Evolutionary conservation across 2,888 invertebrate genomes (phyloP).

Genomic region (Andrena flavipes): DNA sequence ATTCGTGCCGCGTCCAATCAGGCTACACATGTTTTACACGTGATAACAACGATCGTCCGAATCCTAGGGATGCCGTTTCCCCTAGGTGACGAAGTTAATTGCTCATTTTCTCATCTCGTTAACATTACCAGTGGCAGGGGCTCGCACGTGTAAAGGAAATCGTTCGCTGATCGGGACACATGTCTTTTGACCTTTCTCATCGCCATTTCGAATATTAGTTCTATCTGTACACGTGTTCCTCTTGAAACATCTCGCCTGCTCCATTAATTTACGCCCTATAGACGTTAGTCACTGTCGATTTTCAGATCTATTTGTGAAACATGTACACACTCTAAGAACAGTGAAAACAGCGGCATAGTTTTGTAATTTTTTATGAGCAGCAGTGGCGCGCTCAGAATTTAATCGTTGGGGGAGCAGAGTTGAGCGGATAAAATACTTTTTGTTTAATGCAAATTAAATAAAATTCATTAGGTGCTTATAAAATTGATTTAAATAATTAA

Average conservation of each 20-base stretch:
- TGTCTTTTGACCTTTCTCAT: slow-evolving; percentile 39
- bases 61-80: slow-evolving; percentile 63
- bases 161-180: slow-evolving; percentile 60
- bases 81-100: slow-evolving; percentile 80
- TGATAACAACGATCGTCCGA: slow-evolving; percentile 66
- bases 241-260: neutral
- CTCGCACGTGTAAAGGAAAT: slow-evolving; percentile 69
- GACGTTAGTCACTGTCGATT: no score
- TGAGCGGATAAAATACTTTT: neutral
- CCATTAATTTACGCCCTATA: neutral
- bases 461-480: no score
- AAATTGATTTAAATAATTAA: no score
- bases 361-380: no score
- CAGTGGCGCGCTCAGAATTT: no score
- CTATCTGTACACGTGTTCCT: slow-evolving; percentile 35
- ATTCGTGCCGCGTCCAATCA: slow-evolving; percentile 45
- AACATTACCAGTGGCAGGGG: slow-evolving; percentile 58
- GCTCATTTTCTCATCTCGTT: slow-evolving; percentile 80
- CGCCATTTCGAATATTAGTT: slow-evolving; percentile 24
- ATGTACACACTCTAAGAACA: no score
- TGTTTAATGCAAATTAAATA: neutral
- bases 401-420: no score
- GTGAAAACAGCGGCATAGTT: no score
- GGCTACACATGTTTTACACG: slow-evolving; percentile 69
- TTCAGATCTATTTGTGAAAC: no score